Conservation (phyloP, 2,797 vertebrate genomes). For the Astyanax mexicanus region DNA sequence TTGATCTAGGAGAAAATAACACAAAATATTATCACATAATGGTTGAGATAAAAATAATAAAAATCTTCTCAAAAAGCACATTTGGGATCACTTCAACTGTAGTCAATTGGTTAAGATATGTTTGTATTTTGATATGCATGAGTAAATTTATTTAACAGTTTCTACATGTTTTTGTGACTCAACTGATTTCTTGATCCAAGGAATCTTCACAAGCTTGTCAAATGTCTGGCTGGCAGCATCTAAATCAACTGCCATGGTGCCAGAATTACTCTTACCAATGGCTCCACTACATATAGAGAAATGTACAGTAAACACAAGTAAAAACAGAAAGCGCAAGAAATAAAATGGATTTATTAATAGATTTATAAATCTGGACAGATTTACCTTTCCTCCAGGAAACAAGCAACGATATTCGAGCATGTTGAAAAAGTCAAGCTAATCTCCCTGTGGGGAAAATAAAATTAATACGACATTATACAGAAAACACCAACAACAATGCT, state of each 20-base stretch:
- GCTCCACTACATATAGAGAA: not conserved
- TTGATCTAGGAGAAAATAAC: constrained; percentile 56
- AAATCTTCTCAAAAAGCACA: too few species aligned
- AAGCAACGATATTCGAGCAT: constrained; percentile 74
- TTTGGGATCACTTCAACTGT: too few species aligned
- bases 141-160: too few species aligned
- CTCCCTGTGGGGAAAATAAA: constrained; percentile 64
- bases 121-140: too few species aligned
- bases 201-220: constrained; percentile 62
- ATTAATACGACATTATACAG: too few species aligned
- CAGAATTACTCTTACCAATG: constrained; percentile 31
- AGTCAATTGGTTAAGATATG: too few species aligned
- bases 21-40: not conserved
- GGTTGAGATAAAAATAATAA: not conserved
- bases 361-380: constrained; percentile 9
- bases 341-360: not conserved
- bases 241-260: constrained; percentile 66
- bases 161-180: constrained; percentile 49
- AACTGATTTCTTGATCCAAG: constrained; percentile 73
- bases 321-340: not conserved
- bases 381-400: constrained; percentile 73
- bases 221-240: constrained; percentile 66
- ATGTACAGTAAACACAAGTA: not conserved
- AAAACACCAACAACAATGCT: not conserved
- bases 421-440: constrained; percentile 65